phyloP scores from a whole-genome alignment of 2,113 vertebrate genomes.

The Piprites chloris region DNA sequence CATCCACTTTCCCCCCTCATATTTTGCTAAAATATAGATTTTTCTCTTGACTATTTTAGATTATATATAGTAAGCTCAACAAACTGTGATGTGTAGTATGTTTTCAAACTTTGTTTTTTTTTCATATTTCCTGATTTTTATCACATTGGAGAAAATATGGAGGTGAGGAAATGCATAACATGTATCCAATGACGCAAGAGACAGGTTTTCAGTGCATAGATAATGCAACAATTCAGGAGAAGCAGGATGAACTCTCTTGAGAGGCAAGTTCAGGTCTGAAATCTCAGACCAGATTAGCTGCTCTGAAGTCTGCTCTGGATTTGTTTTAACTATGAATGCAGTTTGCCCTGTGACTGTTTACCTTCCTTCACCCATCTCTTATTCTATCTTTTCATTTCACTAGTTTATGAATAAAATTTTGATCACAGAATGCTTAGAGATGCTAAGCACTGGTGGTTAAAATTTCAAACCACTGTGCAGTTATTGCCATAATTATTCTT shows the following conservation, averaged over 20 bases:
- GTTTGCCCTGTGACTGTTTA: neutral
- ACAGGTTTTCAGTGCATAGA: neutral
- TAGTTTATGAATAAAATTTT: neutral
- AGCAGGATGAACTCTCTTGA: neutral
- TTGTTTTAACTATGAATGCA: neutral
- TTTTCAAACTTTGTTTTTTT: neutral
- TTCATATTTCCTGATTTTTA: neutral
- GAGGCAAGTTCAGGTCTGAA: neutral
- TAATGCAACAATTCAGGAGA: neutral
- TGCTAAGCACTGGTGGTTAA: neutral
- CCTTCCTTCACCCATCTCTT: neutral
- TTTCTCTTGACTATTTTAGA: neutral
- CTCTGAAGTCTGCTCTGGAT: neutral
- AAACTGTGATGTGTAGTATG: neutral
- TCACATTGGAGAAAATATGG: neutral
- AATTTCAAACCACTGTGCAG: neutral
- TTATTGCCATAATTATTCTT: neutral
- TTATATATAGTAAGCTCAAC: neutral
- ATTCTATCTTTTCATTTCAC: neutral
- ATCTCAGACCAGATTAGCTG: neutral
- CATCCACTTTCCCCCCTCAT: fast-evolving
- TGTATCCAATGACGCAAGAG: neutral
- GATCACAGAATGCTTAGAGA: neutral
- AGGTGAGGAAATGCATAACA: neutral
- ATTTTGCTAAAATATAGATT: neutral